Percentiles rank a stretch among this genome's conserved stretches.
Evolutionary conservation across 2,113 vertebrate genomes (phyloP).

Genomic region (Scalopus aquaticus): DNA sequence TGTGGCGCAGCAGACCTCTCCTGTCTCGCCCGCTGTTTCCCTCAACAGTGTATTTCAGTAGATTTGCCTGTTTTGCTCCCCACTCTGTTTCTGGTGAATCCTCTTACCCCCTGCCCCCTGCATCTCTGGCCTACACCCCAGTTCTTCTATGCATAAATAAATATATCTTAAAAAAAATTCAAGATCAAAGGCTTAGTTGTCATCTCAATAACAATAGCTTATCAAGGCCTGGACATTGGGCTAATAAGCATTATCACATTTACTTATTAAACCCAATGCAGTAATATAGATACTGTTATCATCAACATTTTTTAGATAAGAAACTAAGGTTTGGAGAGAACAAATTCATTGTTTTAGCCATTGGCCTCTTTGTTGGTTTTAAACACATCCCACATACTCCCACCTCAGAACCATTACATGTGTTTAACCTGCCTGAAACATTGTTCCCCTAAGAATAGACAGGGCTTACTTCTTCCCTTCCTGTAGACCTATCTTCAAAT

Average conservation of each 20-base stretch:
- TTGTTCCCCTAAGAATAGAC: neutral
- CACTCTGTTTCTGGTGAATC: too few relatives aligned
- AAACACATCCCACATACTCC: neutral
- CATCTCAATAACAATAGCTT: neutral
- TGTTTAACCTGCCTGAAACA: constrained; percentile 24
- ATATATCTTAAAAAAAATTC: too few relatives aligned
- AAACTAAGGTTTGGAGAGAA: neutral
- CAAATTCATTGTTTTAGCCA: neutral
- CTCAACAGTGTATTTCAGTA: too few relatives aligned
- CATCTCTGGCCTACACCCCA: too few relatives aligned
- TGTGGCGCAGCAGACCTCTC: too few relatives aligned
- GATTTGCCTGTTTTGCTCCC: too few relatives aligned
- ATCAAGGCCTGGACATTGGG: neutral
- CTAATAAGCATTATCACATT: constrained; percentile 18
- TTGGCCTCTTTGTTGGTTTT: neutral
- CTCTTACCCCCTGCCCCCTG: too few relatives aligned
- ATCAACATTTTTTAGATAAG: neutral
- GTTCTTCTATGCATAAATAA: too few relatives aligned
- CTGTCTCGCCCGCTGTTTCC: too few relatives aligned
- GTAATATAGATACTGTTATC: neutral
- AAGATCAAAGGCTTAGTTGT: too few relatives aligned
- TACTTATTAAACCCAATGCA: neutral
- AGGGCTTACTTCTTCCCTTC: neutral
- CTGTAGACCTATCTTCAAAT: neutral
- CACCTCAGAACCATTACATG: neutral